phyloP scores from a whole-genome alignment of 1,140 invertebrate genomes.

The Drosophila melanogaster region Release_6_plus_ISO1_MT NT_033779.5:18799501-18800000 shows the following conservation, averaged over 20 bases:
- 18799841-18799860: slow-evolving; percentile 52
- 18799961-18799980: slow-evolving; percentile 9
- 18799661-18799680: slow-evolving; percentile 68
- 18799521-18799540: slow-evolving; percentile 35
- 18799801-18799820: slow-evolving; percentile 54
- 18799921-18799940: slow-evolving; percentile 8
- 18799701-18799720: slow-evolving; percentile 65
- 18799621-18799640: slow-evolving; percentile 77
- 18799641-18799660: slow-evolving; percentile 54
- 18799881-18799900: slow-evolving; percentile 32
- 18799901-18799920: slow-evolving; percentile 48
- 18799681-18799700: slow-evolving; percentile 61
- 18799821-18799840: slow-evolving; percentile 26
- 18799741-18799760: slow-evolving; percentile 10
- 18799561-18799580: slow-evolving; percentile 13
- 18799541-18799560: background rate
- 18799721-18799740: slow-evolving; percentile 39
- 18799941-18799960: slow-evolving; percentile 30
- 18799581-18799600: slow-evolving; percentile 54
- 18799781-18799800: slow-evolving; percentile 61
- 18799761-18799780: slow-evolving; percentile 22
- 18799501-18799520: slow-evolving; percentile 38
- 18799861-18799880: slow-evolving; percentile 73
- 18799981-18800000: slow-evolving; percentile 28
- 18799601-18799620: slow-evolving; percentile 66